A percentile compares a stretch with the other conserved stretches of the same genome.
Evolutionary conservation across 2,113 vertebrate genomes (phyloP).

Genomic region (Tamias sibiricus): DNA sequence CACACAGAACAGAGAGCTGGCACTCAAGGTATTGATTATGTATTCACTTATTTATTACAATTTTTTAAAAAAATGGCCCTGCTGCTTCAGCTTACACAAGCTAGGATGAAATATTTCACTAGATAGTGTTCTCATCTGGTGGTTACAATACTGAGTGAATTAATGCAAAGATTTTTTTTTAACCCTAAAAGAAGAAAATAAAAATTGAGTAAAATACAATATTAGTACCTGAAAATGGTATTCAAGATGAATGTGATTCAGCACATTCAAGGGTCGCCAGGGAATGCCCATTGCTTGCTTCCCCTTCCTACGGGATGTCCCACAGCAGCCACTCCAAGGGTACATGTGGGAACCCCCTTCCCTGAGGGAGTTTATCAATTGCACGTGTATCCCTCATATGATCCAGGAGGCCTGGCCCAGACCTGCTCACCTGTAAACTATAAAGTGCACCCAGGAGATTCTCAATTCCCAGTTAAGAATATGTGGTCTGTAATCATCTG

Average conservation of each 20-base stretch:
- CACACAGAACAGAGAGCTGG: constrained; percentile 29
- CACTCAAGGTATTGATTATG: constrained; percentile 45
- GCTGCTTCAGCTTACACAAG: constrained; percentile 56
- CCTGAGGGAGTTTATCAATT: background rate
- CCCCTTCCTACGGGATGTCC: too few species aligned
- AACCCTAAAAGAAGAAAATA: constrained; percentile 30
- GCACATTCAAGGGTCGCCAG: background rate
- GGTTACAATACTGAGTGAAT: constrained; percentile 30
- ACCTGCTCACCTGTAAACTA: background rate
- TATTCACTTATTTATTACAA: constrained; percentile 74
- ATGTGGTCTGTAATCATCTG: background rate
- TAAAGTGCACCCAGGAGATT: background rate
- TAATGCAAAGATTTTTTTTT: background rate
- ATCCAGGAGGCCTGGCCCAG: background rate
- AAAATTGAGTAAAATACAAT: constrained; percentile 44
- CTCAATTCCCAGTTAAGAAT: background rate
- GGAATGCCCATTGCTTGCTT: background rate
- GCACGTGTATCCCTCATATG: background rate
- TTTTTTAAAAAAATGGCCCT: constrained; percentile 54
- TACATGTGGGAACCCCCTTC: background rate
- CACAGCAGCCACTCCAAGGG: background rate
- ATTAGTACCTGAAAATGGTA: background rate
- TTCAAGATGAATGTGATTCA: background rate
- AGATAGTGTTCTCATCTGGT: constrained; percentile 35
- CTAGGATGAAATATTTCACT: constrained; percentile 56